These are phyloP conservation scores for Ganaspis sp. DNA, from an alignment of 1,140 invertebrate genomes.

Conservation along the genomic window DNA sequence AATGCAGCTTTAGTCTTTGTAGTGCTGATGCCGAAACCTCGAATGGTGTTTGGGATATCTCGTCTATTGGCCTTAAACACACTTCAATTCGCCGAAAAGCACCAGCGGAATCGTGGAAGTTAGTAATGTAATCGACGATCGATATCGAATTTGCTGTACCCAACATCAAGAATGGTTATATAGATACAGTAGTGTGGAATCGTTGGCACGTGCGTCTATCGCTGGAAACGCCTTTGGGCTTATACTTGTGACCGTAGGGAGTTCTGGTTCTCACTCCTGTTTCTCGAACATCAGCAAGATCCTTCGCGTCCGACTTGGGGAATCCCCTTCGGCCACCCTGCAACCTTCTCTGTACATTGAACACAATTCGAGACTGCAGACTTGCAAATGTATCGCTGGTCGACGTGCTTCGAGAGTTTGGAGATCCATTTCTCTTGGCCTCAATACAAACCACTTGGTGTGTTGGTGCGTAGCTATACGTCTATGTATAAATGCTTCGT, in stretches of 20 bases:
- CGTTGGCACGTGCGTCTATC: conserved; percentile 37
- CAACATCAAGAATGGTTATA: conserved; percentile 5
- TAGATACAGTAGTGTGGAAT: background rate
- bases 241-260: conserved; percentile 35
- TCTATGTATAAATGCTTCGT: no score
- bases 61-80: conserved; percentile 19
- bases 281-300: conserved; percentile 39
- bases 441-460: conserved; percentile 4
- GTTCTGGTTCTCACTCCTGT: background rate
- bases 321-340: conserved; percentile 38
- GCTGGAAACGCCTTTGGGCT: conserved; percentile 33
- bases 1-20: background rate
- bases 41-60: background rate
- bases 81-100: conserved; percentile 25
- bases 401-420: conserved; percentile 49
- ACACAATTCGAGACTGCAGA: conserved; percentile 57
- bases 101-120: conserved; percentile 4
- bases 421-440: conserved; percentile 37
- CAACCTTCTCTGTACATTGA: conserved; percentile 34
- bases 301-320: conserved; percentile 37
- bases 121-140: conserved; percentile 22
- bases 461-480: background rate
- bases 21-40: conserved; percentile 1
- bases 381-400: conserved; percentile 64
- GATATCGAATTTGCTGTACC: conserved; percentile 19